These are phyloP conservation scores for Nematopogon swammerdamellus DNA, from an alignment of 2,888 invertebrate species.

Conservation along the genomic window DNA sequence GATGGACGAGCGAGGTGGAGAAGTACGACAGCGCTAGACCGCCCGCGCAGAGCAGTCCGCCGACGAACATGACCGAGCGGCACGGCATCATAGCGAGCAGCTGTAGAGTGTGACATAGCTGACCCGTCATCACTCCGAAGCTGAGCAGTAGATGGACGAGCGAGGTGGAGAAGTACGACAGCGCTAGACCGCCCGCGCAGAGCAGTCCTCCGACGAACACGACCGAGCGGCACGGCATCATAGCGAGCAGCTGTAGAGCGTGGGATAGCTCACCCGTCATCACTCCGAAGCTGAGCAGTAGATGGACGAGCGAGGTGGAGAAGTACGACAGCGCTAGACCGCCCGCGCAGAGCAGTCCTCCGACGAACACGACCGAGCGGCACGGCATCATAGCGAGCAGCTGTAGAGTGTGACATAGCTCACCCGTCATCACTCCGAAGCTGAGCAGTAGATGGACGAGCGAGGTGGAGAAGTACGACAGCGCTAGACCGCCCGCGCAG, in stretches of 20 bases:
- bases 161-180: constrained; percentile 68
- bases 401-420: too few relatives aligned
- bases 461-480: constrained; percentile 69
- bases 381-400: too few relatives aligned
- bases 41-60: too few relatives aligned
- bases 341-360: constrained; percentile 68
- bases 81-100: too few relatives aligned
- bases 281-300: too few relatives aligned
- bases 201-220: constrained; percentile 71
- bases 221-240: constrained; percentile 67
- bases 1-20: too few relatives aligned
- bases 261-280: too few relatives aligned
- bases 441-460: constrained; percentile 67
- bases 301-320: too few relatives aligned
- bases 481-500: constrained; percentile 65
- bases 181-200: constrained; percentile 65
- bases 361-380: constrained; percentile 67
- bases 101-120: too few relatives aligned
- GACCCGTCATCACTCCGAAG: constrained; percentile 70
- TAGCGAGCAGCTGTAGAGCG: too few relatives aligned
- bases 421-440: constrained; percentile 69
- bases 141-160: constrained; percentile 66
- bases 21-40: too few relatives aligned
- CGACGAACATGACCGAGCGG: too few relatives aligned
- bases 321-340: constrained; percentile 69